Evolutionary conservation across 2,888 invertebrate genomes (phyloP).

Genomic region (Pollenia angustigena): DNA sequence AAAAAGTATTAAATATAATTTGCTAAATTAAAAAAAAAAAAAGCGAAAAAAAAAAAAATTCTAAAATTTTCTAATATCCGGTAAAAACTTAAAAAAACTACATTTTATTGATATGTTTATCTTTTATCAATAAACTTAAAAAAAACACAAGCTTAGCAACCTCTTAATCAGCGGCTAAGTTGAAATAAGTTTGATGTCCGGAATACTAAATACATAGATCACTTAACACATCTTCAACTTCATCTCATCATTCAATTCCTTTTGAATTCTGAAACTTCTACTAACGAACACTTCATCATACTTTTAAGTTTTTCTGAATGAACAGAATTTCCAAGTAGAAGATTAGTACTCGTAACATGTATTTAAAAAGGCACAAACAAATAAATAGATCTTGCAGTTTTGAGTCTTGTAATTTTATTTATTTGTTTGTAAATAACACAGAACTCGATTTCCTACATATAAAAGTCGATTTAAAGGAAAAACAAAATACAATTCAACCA

Average conservation of each 20-base stretch:
- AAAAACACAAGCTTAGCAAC: too few species aligned
- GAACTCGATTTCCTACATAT: slow-evolving; percentile 73
- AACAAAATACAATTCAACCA: slow-evolving; percentile 44
- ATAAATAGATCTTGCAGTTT: slow-evolving; percentile 30
- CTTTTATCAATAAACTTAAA: too few species aligned
- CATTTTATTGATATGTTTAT: too few species aligned
- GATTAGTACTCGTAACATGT: slow-evolving; percentile 1
- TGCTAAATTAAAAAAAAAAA: too few species aligned
- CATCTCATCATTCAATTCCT: background rate
- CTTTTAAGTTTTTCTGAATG: slow-evolving; percentile 19
- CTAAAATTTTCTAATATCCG: too few species aligned
- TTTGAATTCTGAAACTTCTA: slow-evolving; percentile 5
- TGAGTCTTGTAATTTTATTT: slow-evolving; percentile 59
- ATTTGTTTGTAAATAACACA: slow-evolving; percentile 58
- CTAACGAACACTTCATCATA: too few species aligned
- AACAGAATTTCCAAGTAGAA: slow-evolving; percentile 28
- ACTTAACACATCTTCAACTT: background rate
- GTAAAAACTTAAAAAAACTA: too few species aligned
- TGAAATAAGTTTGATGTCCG: too few species aligned
- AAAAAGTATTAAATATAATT: too few species aligned
- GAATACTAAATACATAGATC: too few species aligned
- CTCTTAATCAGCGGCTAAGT: too few species aligned
- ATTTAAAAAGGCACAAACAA: slow-evolving; percentile 22
- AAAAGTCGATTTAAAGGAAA: slow-evolving; percentile 56
- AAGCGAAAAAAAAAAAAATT: too few species aligned